A percentile compares a stretch with the other conserved stretches of the same genome.
Conservation (phyloP, 2,888 invertebrate species). For the Mesorhabditis sp. region DNA sequence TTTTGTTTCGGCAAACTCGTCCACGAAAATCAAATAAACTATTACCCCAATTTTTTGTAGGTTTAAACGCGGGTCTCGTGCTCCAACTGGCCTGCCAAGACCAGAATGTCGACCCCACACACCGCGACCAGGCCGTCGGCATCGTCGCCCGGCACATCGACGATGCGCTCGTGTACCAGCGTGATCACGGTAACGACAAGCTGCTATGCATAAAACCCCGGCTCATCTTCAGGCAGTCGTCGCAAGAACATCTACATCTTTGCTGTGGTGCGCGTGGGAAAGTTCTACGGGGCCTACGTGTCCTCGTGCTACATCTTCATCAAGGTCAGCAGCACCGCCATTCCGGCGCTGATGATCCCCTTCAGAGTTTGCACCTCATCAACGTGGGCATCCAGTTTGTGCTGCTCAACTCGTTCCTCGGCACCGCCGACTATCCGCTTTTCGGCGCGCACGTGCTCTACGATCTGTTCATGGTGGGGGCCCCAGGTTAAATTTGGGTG, state of each 20-base stretch:
- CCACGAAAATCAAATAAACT: neutral
- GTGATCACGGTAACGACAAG: constrained; percentile 49
- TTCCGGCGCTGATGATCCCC: constrained; percentile 35
- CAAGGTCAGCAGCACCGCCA: constrained; percentile 59
- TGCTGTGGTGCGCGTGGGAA: constrained; percentile 47
- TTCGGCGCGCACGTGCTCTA: constrained; percentile 61
- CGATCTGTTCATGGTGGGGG: constrained; percentile 59
- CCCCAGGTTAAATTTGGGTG: too few relatives aligned
- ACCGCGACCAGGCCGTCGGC: constrained; percentile 61
- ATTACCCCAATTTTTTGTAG: constrained; percentile 33
- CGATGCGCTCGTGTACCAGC: constrained; percentile 60
- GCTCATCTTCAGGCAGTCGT: constrained; percentile 7
- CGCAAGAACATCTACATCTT: constrained; percentile 44
- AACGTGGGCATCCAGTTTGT: constrained; percentile 58
- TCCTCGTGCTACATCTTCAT: constrained; percentile 60
- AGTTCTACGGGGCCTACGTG: constrained; percentile 62
- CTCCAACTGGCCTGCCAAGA: constrained; percentile 57
- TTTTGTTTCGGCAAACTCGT: neutral
- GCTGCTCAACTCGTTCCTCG: constrained; percentile 62
- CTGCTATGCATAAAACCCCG: neutral
- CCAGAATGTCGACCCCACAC: constrained; percentile 61
- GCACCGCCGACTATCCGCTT: constrained; percentile 58
- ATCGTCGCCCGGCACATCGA: constrained; percentile 63
- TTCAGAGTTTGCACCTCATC: constrained; percentile 46
- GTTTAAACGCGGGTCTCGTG: constrained; percentile 60